Evolutionary conservation across 1,140 invertebrate species (phyloP), one percentile per base, ranked within the genome.

Genomic region (Trichonephila inaurata): DNA sequence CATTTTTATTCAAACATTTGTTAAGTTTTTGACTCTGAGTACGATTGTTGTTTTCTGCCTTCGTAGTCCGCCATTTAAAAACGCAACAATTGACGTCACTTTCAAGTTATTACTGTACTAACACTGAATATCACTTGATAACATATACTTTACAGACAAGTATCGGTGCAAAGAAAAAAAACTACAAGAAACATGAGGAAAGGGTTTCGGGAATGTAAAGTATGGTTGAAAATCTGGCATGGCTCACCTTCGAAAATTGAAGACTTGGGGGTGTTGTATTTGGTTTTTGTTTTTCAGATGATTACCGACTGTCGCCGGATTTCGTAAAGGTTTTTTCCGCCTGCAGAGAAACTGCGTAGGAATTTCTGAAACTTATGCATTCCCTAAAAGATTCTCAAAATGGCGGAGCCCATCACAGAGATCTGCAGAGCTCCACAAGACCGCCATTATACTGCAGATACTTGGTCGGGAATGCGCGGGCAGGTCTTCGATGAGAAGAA

Each of bases 331-430:
- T 92, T 92, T 86, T 62, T 92, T 92, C 91, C 91, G 83, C 51
- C 64, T 24, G 82, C 91, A 86, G 83, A 86, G 61, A 66, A 92
- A 61, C 91, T 86, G 91, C 91, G 81, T 60, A 87, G 91, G 91
- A 92, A 86, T 92, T 92, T 82, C 66, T 87, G 61, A 60, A 69
- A 77, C 51, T 92, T 92, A 92, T 92, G 91, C 91, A 92, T 92
- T 92, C 91, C 91, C 91, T 92, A 92, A 87, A 44, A 92, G 82
- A 87, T 87, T 92, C 83, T 87, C 91, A 86, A 92, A 86, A 92
- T 92, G 91, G 91, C 91, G 91, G 91, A 92, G 82, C 91, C 66
- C 81, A 60, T 92, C 91, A 77, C 62, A 44, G 21, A 85, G 91
- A 64, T 28, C 40, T 92, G 91, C 91, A 77, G 91, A 58, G 21